Base-by-base conservation (phyloP, 2,888 invertebrate genomes). In the Itoplectis maculator region DNA sequence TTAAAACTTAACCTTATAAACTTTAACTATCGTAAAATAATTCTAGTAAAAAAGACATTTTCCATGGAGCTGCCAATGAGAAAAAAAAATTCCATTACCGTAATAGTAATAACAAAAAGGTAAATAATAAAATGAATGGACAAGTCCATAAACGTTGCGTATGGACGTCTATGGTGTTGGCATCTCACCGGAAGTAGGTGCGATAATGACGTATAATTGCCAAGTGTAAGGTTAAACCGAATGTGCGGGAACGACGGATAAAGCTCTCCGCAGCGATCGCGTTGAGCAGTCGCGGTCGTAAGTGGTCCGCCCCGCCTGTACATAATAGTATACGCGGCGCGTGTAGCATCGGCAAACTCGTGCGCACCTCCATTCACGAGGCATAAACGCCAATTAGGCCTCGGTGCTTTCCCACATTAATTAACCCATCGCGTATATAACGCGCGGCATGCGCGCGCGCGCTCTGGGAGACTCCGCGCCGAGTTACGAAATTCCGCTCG, bases 381-480 rank as follows among this genome's bases (percentile, higher is more conserved):
- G 70, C 76, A 81, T 76, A 80, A 81, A 80, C 59, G 84, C 49
- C 85, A 85, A 89, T 89, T 88, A 89, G 51, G 81, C 86, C 86
- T 87, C 86, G 81, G 76, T 78, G 83, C 78, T 89, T 89, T 89
- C 89, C 85, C 89, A 87, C 89, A 88, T 89, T 87, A 89, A 82
- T 88, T 85, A 82, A 59, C 70, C 54, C 82, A 68, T 73, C 54
- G 56, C 84, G 74, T 47, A 23, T 23, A 84, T 75, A 18, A 9
- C n/a, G n/a, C n/a, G n/a, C n/a, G n/a, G n/a, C n/a, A n/a, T n/a
- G n/a, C n/a, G n/a, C n/a, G n/a, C n/a, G n/a, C n/a, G n/a, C n/a
- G 69, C 49, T 51, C 68, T 11, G 37, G 51, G 37, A 59, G 45
- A 18, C 75, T 42, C 37, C 8, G 47, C 75, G 47, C 75, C 63